phyloP scores from a whole-genome alignment of 1,140 invertebrate species.

The Lanistes nyassanus region DNA sequence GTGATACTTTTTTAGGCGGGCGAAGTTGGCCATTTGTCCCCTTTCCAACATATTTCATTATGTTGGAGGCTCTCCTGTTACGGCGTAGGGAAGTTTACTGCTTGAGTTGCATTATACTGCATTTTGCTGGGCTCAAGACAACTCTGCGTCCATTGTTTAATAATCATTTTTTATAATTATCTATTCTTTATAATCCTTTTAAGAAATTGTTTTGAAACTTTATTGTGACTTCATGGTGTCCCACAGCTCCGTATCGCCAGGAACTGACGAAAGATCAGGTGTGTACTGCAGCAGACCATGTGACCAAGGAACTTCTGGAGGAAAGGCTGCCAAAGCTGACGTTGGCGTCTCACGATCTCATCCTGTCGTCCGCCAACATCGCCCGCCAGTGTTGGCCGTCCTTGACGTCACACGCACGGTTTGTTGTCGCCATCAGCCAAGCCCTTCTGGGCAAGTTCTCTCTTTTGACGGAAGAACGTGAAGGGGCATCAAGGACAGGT shows the following conservation, averaged over 20 bases:
- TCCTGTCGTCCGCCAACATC: conserved; percentile 1
- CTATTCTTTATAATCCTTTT: not conserved
- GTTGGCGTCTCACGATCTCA: not conserved
- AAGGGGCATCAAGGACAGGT: not conserved
- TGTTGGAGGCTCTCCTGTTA: too few relatives aligned
- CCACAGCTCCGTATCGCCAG: not conserved
- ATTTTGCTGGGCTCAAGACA: not conserved
- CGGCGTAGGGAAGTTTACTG: not conserved
- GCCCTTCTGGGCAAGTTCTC: not conserved
- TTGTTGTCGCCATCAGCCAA: conserved; percentile 13
- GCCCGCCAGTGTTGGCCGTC: not conserved
- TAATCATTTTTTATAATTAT: not conserved
- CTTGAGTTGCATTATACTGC: not conserved
- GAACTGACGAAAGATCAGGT: conserved; percentile 1
- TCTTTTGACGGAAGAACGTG: conserved; percentile 6
- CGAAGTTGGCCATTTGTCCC: too few relatives aligned
- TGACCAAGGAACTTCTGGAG: not conserved
- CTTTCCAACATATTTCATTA: too few relatives aligned
- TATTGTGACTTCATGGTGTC: not conserved
- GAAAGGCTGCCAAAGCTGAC: not conserved
- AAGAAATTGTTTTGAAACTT: not conserved
- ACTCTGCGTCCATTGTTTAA: not conserved
- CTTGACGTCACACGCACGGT: conserved; percentile 10
- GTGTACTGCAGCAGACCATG: not conserved
- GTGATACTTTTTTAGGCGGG: too few relatives aligned